Percentiles rank a stretch among this genome's conserved stretches.
Evolutionary conservation across 2,113 vertebrate genomes (phyloP).

Genomic region (Varanus salvator): DNA sequence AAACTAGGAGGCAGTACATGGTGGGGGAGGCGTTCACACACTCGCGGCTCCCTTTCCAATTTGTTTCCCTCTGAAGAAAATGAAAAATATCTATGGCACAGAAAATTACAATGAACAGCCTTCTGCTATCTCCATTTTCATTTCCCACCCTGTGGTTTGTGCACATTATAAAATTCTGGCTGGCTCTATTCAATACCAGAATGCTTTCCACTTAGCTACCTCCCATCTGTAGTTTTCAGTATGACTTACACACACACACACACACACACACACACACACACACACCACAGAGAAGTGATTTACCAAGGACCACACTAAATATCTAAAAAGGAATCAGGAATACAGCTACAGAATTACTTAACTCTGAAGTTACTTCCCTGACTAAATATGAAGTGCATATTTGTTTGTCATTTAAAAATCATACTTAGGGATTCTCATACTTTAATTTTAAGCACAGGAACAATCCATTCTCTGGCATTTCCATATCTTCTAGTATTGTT

Average conservation of each 20-base stretch:
- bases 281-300: neutral
- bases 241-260: too few species aligned
- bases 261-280: too few species aligned
- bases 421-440: neutral
- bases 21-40: slow-evolving; percentile 37
- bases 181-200: slow-evolving; percentile 47
- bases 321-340: rapidly evolving
- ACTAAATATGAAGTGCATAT: neutral
- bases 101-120: slow-evolving; percentile 29
- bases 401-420: slow-evolving; percentile 10
- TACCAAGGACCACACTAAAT: neutral
- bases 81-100: slow-evolving; percentile 25
- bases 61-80: slow-evolving; percentile 58
- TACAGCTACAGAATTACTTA: neutral
- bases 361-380: neutral
- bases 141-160: neutral
- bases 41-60: slow-evolving; percentile 48
- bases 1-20: slow-evolving; percentile 39
- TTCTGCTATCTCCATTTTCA: neutral
- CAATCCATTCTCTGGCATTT: neutral
- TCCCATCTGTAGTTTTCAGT: slow-evolving; percentile 55
- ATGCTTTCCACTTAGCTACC: slow-evolving; percentile 49
- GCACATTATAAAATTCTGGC: slow-evolving; percentile 27
- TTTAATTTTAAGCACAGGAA: slow-evolving; percentile 28
- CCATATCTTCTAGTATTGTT: neutral